Evolutionary conservation across 2,888 invertebrate genomes (phyloP).

Genomic region (Desoria tigrina): DNA sequence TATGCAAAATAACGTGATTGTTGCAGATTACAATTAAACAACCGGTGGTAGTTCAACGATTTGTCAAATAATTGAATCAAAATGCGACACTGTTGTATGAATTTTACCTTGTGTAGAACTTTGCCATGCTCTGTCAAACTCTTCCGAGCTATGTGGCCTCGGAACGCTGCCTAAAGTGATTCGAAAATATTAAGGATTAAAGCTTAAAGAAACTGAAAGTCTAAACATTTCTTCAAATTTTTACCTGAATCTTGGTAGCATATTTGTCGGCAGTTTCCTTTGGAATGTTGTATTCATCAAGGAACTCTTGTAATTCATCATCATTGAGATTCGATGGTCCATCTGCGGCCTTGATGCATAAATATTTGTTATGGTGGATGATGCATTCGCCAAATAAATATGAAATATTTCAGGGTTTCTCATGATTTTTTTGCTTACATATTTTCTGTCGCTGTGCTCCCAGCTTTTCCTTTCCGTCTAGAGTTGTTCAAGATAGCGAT

Average conservation of each 20-base stretch:
- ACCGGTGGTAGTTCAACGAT: too few species aligned
- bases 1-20: not conserved
- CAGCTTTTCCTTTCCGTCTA: not conserved
- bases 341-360: constrained; percentile 19
- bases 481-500: not conserved
- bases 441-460: not conserved
- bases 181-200: too few species aligned
- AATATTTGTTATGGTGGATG: too few species aligned
- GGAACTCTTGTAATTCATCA: constrained; percentile 37
- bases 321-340: constrained; percentile 32
- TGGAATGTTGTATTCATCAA: constrained; percentile 33
- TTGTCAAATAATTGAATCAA: too few species aligned
- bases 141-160: constrained; percentile 33
- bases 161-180: constrained; percentile 27
- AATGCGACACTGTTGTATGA: too few species aligned
- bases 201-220: too few species aligned
- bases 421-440: too few species aligned
- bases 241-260: constrained; percentile 31
- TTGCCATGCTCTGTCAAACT: constrained; percentile 25
- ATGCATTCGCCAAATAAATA: too few species aligned
- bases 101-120: constrained; percentile 5
- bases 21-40: too few species aligned
- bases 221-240: not conserved
- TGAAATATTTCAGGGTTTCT: too few species aligned
- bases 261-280: constrained; percentile 33